A percentile compares a stretch with the other conserved stretches of the same genome.
phyloP scores from a whole-genome alignment of 2,113 vertebrate genomes.

The Brienomyrus longianalis region DNA sequence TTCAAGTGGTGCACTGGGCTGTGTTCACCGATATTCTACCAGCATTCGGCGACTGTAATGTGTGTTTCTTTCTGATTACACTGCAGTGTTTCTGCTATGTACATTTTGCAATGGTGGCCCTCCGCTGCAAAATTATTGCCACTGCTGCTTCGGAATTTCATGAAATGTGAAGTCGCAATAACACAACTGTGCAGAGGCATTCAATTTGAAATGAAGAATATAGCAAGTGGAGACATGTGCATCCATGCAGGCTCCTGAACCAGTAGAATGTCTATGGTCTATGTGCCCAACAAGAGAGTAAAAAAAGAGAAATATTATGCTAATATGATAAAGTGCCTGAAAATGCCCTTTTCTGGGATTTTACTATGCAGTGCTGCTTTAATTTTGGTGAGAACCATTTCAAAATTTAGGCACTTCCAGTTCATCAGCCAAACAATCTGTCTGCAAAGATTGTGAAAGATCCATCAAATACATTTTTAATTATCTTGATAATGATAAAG shows the following conservation, averaged over 20 bases:
- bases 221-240: not conserved
- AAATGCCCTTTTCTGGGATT: not conserved
- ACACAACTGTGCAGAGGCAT: not conserved
- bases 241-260: not conserved
- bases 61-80: not conserved
- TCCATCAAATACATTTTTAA: not conserved
- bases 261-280: not conserved
- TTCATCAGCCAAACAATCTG: too few relatives aligned
- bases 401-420: too few relatives aligned
- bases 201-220: not conserved
- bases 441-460: not conserved
- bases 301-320: not conserved
- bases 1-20: not conserved
- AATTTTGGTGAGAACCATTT: too few relatives aligned
- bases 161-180: not conserved
- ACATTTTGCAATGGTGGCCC: not conserved
- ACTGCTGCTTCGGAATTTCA: not conserved
- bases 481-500: not conserved
- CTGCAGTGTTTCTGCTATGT: not conserved
- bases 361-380: not conserved
- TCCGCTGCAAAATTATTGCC: not conserved
- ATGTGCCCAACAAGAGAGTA: not conserved
- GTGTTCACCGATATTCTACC: not conserved
- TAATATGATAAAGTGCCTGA: too few relatives aligned
- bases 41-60: not conserved